Evolutionary conservation across 2,888 invertebrate genomes (phyloP).

Genomic region (Acrocera orbiculus): DNA sequence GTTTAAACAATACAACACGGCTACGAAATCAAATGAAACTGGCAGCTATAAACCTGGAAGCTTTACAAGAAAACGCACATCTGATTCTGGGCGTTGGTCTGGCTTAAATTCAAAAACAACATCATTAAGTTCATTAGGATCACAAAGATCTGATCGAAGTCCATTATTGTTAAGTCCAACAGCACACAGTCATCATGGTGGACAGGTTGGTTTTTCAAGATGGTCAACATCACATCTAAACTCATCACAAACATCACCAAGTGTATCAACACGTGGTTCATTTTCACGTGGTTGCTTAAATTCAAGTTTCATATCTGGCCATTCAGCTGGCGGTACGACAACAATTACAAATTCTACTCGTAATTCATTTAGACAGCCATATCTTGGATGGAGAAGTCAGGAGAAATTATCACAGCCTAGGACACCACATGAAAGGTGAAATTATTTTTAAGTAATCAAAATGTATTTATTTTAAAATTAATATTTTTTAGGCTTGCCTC

Average conservation of each 20-base stretch:
- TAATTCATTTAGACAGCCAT: constrained; percentile 64
- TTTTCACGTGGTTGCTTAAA: constrained; percentile 40
- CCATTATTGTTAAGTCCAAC: constrained; percentile 30
- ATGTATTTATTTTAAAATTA: neutral
- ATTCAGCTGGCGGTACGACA: constrained; percentile 47
- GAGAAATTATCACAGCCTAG: constrained; percentile 63
- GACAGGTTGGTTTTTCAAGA: constrained; percentile 28
- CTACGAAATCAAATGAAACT: constrained; percentile 13
- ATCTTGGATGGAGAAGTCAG: constrained; percentile 78
- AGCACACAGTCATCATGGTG: constrained; percentile 32
- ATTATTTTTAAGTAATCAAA: neutral
- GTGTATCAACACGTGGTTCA: constrained; percentile 54
- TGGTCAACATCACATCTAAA: constrained; percentile 63
- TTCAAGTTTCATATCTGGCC: constrained; percentile 37
- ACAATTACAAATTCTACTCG: constrained; percentile 24
- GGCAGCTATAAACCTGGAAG: constrained; percentile 46
- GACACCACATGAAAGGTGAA: constrained; percentile 65
- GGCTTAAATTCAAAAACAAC: constrained; percentile 72
- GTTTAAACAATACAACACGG: constrained; percentile 57
- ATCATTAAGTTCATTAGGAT: constrained; percentile 59
- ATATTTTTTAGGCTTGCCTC: constrained; percentile 41
- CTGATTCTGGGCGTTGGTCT: constrained; percentile 42
- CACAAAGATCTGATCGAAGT: constrained; percentile 31
- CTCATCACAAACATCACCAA: constrained; percentile 55
- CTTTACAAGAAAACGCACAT: constrained; percentile 60